A percentile compares a stretch with the other conserved stretches of the same genome.
phyloP scores from a whole-genome alignment of 37 sponge, comb jelly and placozoan species.

The Ianthella basta region DNA sequence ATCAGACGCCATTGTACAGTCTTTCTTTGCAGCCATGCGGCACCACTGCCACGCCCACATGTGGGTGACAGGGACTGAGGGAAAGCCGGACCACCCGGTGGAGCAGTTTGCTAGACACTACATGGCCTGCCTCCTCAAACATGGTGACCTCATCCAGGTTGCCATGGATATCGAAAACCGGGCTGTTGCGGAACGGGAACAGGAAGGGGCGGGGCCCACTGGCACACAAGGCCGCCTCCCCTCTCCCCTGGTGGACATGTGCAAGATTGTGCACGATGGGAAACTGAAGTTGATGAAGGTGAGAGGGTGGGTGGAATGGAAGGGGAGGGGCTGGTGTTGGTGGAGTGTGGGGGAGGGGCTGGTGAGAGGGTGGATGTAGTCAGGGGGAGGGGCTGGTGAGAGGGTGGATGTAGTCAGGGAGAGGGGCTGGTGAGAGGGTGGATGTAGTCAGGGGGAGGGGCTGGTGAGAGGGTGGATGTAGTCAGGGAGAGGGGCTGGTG shows the following conservation, averaged over 20 bases:
- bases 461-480: too few species aligned
- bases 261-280: constrained; percentile 84
- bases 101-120: constrained; percentile 70
- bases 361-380: too few species aligned
- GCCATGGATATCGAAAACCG: constrained; percentile 60
- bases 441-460: too few species aligned
- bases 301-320: too few species aligned
- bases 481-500: too few species aligned
- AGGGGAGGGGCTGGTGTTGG: neutral
- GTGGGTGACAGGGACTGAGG: constrained; percentile 37
- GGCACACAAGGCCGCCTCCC: constrained; percentile 47
- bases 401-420: too few species aligned
- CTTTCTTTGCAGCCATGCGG: constrained; percentile 11
- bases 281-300: constrained; percentile 81
- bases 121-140: constrained; percentile 84
- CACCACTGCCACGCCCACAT: constrained; percentile 3
- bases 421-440: too few species aligned
- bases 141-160: constrained; percentile 65
- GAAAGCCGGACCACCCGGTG: constrained; percentile 74
- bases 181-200: constrained; percentile 59
- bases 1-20: constrained; percentile 21
- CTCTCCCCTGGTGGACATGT: constrained; percentile 74
- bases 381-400: too few species aligned
- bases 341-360: too few species aligned
- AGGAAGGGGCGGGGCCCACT: constrained; percentile 18